Base-by-base conservation (phyloP, 2,113 vertebrate genomes). In the Nesogale talazaci region DNA sequence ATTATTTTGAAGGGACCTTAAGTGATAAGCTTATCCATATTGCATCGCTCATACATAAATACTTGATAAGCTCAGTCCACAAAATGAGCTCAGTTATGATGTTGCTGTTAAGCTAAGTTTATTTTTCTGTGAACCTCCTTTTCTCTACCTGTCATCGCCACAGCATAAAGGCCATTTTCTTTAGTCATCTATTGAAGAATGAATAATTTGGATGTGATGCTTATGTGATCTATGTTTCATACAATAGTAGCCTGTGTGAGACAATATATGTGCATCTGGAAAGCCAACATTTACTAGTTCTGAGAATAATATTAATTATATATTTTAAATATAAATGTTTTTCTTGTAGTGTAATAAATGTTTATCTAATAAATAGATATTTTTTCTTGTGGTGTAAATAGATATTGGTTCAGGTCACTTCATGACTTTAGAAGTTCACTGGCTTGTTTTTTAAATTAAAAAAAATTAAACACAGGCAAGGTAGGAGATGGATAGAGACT, bases 71-170 rank as follows among this genome's bases (percentile, higher is more conserved):
- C 23, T 96, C 36, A 96, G 88, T 79, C 79, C 16, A 94, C 40
- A 94, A 69, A 96, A 93, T 67, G 82, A 75, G 61, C 83, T 96
- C 46, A 94, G 42, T 97, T 95, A 95, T 85, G 46, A 83, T 94
- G 61, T 69, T 78, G 46, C 23, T 57, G 1, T 85, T 93, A 31
- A 86, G n/a, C 83, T 92, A 85, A 79, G 9, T 84, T 83, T 72
- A 93, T 77, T 88, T 88, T 52, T n/a, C 27, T 88, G 6, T 38
- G 19, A 94, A 69, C 31, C 4, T 22, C 22, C 78, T 63, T 88
- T 72, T 80, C 11, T 72, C 42, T 86, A 11, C 22, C 27, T 83
- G 25, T 1, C 27, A 46, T 79, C 31, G 72, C 4, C 17, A 27
- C 0, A 67, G 3, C 0, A 36, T 36, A 89, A 42, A 27, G 6